Conservation (phyloP, 2,888 invertebrate species). For the Tiliacea aurago region DNA sequence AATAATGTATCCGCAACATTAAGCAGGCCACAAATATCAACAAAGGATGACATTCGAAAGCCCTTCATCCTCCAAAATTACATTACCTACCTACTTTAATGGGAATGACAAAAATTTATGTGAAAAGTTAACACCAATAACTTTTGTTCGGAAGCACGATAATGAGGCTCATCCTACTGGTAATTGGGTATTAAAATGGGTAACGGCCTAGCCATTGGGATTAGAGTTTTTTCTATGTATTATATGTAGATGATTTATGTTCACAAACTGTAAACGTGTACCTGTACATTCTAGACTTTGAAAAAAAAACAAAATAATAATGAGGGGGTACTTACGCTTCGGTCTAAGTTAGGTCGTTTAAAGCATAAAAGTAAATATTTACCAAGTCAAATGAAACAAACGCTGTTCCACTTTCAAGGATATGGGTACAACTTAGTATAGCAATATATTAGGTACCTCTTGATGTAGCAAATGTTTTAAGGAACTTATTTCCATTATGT, state of each 20-base stretch:
- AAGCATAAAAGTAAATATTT: constrained; percentile 13
- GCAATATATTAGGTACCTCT: neutral
- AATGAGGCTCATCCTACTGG: constrained; percentile 47
- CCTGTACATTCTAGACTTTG: neutral
- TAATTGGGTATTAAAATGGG: constrained; percentile 46
- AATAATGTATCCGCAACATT: constrained; percentile 38
- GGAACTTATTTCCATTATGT: neutral
- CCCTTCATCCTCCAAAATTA: constrained; percentile 72
- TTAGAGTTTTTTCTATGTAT: constrained; percentile 15
- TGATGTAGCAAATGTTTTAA: neutral
- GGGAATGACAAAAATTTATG: constrained; percentile 85
- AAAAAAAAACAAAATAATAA: constrained; percentile 20
- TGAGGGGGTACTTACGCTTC: neutral
- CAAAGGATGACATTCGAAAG: constrained; percentile 57
- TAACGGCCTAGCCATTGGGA: constrained; percentile 15
- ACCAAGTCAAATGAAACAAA: constrained; percentile 7
- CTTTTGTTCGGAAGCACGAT: constrained; percentile 67
- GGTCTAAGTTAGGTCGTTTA: neutral
- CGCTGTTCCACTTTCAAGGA: neutral
- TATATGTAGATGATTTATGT: neutral
- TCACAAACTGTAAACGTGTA: neutral
- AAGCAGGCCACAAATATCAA: constrained; percentile 41
- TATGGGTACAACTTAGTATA: neutral
- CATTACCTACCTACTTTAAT: constrained; percentile 79
- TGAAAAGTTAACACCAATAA: constrained; percentile 78